Percentiles rank a stretch among this genome's conserved stretches.
These are phyloP conservation scores for Morbakka virulenta DNA, from an alignment of 30 jellyfish, hydroid and myxozoan species.

Conservation along the genomic window DNA sequence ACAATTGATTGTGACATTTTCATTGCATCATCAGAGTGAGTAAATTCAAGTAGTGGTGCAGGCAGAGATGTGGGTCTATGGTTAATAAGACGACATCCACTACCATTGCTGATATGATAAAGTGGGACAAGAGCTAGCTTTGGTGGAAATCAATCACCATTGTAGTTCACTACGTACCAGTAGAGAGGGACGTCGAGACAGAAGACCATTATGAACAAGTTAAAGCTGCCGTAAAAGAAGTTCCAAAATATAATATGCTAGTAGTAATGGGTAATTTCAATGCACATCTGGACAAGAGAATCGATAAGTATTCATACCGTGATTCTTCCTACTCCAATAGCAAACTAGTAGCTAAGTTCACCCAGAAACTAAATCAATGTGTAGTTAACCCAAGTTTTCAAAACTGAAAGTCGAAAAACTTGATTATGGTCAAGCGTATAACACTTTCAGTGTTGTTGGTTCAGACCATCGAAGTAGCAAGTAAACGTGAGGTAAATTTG, in stretches of 20 bases:
- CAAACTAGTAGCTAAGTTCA: background rate
- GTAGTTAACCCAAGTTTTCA: background rate
- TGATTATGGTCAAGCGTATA: slow-evolving; percentile 29
- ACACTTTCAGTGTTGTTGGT: slow-evolving; percentile 9
- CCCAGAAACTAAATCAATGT: background rate
- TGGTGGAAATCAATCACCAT: too few species aligned
- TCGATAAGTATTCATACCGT: background rate
- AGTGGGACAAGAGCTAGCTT: too few species aligned
- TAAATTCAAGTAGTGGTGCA: too few species aligned
- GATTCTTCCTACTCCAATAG: background rate
- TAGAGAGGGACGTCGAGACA: background rate
- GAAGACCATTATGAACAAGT: background rate
- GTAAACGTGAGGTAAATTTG: slow-evolving; percentile 3
- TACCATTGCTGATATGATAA: too few species aligned
- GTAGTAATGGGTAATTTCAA: background rate
- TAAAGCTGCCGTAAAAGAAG: background rate
- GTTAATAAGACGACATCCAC: too few species aligned
- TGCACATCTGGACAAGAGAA: background rate
- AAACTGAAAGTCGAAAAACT: background rate
- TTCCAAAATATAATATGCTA: background rate
- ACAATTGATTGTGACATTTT: too few species aligned
- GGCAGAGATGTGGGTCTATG: too few species aligned
- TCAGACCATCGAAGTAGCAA: slow-evolving; percentile 46
- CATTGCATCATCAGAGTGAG: too few species aligned
- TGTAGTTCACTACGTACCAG: background rate